Percentiles rank a stretch among this genome's conserved stretches.
These are phyloP conservation scores for Cosmia pyralina DNA, from an alignment of 2,888 invertebrate species.

Conservation along the genomic window DNA sequence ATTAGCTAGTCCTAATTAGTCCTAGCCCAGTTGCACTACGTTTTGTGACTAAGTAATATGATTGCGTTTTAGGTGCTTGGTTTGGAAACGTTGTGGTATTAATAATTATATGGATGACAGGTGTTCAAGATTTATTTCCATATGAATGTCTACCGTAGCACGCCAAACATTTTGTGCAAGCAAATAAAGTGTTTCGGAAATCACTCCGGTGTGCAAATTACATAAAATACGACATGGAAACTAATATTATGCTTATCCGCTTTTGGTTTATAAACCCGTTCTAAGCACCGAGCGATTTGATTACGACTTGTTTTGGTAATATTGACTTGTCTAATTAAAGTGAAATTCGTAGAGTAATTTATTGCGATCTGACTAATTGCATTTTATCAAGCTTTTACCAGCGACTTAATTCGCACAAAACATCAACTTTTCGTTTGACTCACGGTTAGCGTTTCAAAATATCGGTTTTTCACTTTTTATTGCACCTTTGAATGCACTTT, in stretches of 20 bases:
- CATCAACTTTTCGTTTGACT: background rate
- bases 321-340: constrained; percentile 36
- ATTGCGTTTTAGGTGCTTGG: background rate
- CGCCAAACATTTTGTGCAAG: constrained; percentile 25
- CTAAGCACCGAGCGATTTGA: constrained; percentile 19
- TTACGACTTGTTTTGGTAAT: constrained; percentile 41
- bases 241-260: constrained; percentile 36
- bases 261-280: constrained; percentile 36
- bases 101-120: constrained; percentile 21
- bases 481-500: background rate
- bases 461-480: background rate
- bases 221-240: constrained; percentile 38
- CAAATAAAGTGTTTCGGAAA: constrained; percentile 32
- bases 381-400: background rate
- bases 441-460: background rate
- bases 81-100: constrained; percentile 1
- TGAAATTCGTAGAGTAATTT: constrained; percentile 32
- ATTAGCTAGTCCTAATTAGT: too few species aligned
- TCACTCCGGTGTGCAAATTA: constrained; percentile 34
- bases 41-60: background rate
- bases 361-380: background rate
- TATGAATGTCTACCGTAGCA: constrained; percentile 28
- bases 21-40: background rate
- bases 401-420: background rate
- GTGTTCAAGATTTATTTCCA: constrained; percentile 30